Evolutionary conservation across 2,797 vertebrate species (phyloP).

Genomic region (Channallabes apus): DNA sequence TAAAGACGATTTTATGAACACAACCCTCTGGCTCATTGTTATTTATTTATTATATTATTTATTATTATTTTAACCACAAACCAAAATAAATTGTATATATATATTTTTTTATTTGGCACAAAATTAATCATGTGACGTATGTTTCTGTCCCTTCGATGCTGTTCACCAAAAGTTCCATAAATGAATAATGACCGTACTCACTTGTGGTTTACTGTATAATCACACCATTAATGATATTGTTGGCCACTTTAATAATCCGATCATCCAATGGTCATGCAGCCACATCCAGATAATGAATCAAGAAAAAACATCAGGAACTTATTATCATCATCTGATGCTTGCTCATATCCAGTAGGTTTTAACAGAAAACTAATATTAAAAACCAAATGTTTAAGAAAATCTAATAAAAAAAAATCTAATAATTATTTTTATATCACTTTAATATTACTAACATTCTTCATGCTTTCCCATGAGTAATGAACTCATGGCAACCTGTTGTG

Average conservation of each 20-base stretch:
- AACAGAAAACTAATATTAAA: background rate
- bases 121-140: background rate
- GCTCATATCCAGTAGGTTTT: background rate
- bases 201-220: background rate
- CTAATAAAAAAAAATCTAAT: no score
- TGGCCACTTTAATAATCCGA: background rate
- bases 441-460: background rate
- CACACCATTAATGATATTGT: background rate
- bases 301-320: background rate
- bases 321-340: background rate
- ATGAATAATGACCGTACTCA: background rate
- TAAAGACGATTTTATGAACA: constrained; percentile 87
- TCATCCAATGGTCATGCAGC: background rate
- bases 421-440: no score
- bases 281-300: background rate
- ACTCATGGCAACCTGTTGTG: background rate
- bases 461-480: background rate
- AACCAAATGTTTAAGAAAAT: background rate
- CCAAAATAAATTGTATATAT: background rate
- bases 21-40: constrained; percentile 70
- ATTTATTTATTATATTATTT: background rate
- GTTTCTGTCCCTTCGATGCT: background rate
- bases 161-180: background rate
- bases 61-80: background rate
- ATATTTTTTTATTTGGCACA: background rate